phyloP scores from a whole-genome alignment of 2,113 vertebrate genomes.

The Manacus vitellinus region DNA sequence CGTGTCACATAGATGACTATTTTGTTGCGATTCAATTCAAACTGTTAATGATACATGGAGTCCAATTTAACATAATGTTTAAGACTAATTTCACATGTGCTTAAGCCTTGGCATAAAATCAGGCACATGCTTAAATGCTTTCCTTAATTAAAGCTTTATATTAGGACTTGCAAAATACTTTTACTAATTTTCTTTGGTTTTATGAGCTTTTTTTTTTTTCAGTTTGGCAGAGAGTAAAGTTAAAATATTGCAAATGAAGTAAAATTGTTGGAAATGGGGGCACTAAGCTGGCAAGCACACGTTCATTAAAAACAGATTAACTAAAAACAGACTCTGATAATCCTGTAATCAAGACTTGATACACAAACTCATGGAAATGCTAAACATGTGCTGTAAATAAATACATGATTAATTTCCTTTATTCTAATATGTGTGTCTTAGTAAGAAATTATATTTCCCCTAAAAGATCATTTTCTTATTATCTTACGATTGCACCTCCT shows the following conservation, averaged over 20 bases:
- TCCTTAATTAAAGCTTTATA: constrained; percentile 46
- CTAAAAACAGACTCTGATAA: constrained; percentile 47
- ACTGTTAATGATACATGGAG: constrained; percentile 41
- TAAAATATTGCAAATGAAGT: constrained; percentile 12
- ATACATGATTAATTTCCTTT: constrained; percentile 50
- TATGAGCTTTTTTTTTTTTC: background rate
- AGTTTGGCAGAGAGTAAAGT: background rate
- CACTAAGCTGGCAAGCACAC: constrained; percentile 13
- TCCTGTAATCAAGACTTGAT: constrained; percentile 58
- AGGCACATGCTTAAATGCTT: constrained; percentile 34
- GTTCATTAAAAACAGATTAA: constrained; percentile 67
- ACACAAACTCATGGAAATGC: constrained; percentile 46
- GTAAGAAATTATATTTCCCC: constrained; percentile 13
- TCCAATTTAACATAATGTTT: constrained; percentile 13
- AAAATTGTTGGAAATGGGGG: constrained; percentile 12
- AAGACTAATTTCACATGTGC: constrained; percentile 48
- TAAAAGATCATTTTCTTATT: constrained; percentile 15
- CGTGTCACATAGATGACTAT: background rate
- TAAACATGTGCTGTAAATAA: constrained; percentile 57
- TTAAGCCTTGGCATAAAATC: constrained; percentile 49
- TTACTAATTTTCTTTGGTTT: background rate
- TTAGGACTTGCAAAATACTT: constrained; percentile 18
- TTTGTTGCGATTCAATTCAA: background rate
- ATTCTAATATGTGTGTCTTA: background rate
- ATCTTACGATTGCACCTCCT: background rate